Percentiles rank a stretch among this genome's conserved stretches.
Conservation (phyloP, 2,797 vertebrate species). For the Pelochelys cantorii region DNA sequence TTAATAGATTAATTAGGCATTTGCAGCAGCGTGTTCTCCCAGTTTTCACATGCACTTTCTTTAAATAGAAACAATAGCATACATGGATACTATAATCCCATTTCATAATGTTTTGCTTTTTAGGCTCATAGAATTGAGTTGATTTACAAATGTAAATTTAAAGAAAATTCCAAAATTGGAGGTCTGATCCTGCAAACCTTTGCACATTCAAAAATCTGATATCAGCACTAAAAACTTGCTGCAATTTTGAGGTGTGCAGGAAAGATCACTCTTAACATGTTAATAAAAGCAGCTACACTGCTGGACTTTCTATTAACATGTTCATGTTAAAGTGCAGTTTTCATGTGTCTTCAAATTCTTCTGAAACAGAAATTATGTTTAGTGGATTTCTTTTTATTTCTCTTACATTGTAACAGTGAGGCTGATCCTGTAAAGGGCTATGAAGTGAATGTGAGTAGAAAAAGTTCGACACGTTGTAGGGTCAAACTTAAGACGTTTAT, state of each 20-base stretch:
- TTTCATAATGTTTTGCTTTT: not conserved
- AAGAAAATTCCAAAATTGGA: not conserved
- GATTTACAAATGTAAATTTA: conserved; percentile 4
- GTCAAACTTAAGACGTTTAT: conserved; percentile 33
- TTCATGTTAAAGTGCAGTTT: not conserved
- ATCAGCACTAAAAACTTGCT: not conserved
- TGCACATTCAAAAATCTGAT: not conserved
- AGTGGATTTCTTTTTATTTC: not conserved
- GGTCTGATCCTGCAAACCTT: not conserved
- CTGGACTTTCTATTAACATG: not conserved
- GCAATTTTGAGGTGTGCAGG: not conserved
- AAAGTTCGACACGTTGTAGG: conserved; percentile 27
- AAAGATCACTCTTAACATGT: not conserved
- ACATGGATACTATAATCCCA: not conserved
- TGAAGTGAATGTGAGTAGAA: not conserved
- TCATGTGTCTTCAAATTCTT: not conserved
- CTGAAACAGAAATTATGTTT: conserved; percentile 1
- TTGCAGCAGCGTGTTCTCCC: too few relatives aligned
- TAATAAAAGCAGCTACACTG: not conserved
- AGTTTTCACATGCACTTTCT: not conserved
- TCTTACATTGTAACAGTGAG: conserved; percentile 19
- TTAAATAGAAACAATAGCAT: not conserved
- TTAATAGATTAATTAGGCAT: not conserved
- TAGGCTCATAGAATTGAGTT: not conserved
- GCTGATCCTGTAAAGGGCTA: not conserved